Base-by-base conservation (phyloP, 2,888 invertebrate species). In the Pseudeuparius sepicola region DNA sequence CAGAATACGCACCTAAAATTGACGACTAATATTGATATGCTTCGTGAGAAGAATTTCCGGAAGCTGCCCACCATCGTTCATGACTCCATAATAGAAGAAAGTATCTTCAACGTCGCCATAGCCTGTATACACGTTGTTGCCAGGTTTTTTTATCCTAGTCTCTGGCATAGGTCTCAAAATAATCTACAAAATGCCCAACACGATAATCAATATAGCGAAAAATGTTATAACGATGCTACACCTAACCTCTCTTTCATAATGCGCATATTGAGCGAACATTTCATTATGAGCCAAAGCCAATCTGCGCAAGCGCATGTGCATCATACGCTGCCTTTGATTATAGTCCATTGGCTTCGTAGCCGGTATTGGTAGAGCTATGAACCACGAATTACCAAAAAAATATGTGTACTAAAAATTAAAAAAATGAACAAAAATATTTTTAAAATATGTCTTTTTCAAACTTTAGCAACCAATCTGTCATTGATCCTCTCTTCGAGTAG, bases 11-110 rank as follows among this genome's bases (percentile, higher is more conserved):
- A 14, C 50, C 57, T 57, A 36, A 16, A 49, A 49, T 42, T 12
- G 14, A n/a, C n/a, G n/a, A n/a, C n/a, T n/a, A n/a, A n/a, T n/a
- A n/a, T n/a, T n/a, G n/a, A n/a, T n/a, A n/a, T n/a, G n/a, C n/a
- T n/a, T n/a, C n/a, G n/a, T n/a, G n/a, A n/a, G n/a, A n/a, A n/a
- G n/a, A n/a, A n/a, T n/a, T n/a, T n/a, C n/a, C n/a, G n/a, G n/a
- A n/a, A n/a, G n/a, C n/a, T 20, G 33, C 34, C 32, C 45, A 57
- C 59, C 57, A 25, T 57, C 53, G 31, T 58, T 59, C 58, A 59
- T 58, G 6, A 52, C 55, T 10, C 59, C 59, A 34, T 59, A 59
- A 41, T 52, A 59, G 31, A 53, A 59, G 39, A 59, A 59, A 13
- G 43, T 52, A 26, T 54, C 50, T 11, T 52, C 52, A 2, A 55